These are phyloP conservation scores for Gallinago solitaria DNA, from an alignment of 2,797 vertebrate genomes.

Conservation along the genomic window DNA sequence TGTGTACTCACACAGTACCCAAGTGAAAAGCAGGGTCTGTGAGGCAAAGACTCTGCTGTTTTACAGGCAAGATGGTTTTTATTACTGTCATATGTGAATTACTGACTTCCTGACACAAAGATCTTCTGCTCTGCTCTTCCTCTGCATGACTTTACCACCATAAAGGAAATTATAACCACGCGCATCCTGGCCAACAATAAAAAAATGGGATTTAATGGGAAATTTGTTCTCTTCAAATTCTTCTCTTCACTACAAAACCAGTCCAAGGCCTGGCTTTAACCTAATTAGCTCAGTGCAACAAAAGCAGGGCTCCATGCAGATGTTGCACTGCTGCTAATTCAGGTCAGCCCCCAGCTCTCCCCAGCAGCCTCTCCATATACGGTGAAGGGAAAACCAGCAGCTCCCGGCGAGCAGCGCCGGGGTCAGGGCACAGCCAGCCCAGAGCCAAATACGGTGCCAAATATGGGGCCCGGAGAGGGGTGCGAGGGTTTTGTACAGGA, in stretches of 20 bases:
- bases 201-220: background rate
- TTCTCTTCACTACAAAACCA: background rate
- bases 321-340: slow-evolving; percentile 50
- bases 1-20: background rate
- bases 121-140: background rate
- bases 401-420: slow-evolving; percentile 67
- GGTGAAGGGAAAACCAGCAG: slow-evolving; percentile 81
- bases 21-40: background rate
- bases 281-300: background rate
- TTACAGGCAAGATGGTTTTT: background rate
- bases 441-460: slow-evolving; percentile 88
- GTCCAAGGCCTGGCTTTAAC: background rate
- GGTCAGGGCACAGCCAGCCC: slow-evolving; percentile 82
- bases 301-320: slow-evolving; percentile 22
- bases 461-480: too few relatives aligned
- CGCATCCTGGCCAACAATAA: background rate
- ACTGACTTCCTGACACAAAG: background rate
- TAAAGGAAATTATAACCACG: background rate
- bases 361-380: slow-evolving; percentile 82
- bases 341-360: slow-evolving; percentile 35
- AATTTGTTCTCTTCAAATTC: background rate
- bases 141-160: background rate
- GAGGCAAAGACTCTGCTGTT: background rate
- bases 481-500: rapidly evolving
- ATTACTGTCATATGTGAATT: background rate